Evolutionary conservation across 92 coral and sea anemone species (phyloP).

Genomic region (Phenganax stokvisi): DNA sequence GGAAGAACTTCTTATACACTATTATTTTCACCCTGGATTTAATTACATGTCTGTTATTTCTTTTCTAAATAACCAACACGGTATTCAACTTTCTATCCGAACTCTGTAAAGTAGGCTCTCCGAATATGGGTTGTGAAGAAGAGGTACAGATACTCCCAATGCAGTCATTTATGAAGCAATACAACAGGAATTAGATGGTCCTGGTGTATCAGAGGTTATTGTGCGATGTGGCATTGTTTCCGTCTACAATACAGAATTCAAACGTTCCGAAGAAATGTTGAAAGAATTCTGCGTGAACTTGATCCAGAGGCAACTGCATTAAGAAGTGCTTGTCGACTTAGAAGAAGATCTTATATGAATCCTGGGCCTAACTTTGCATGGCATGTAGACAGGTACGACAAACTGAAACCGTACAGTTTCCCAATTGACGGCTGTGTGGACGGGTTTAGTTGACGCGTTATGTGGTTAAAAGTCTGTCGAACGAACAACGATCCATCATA

Average conservation of each 20-base stretch:
- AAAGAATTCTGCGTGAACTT: slow-evolving; percentile 47
- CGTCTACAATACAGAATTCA: slow-evolving; percentile 43
- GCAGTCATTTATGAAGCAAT: slow-evolving; percentile 38
- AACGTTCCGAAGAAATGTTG: slow-evolving; percentile 51
- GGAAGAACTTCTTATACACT: slow-evolving; percentile 34
- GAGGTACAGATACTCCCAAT: slow-evolving; percentile 29
- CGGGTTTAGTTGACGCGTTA: slow-evolving; percentile 51
- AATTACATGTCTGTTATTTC: slow-evolving; percentile 21
- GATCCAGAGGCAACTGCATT: slow-evolving; percentile 54
- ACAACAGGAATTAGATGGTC: slow-evolving; percentile 36
- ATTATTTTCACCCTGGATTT: slow-evolving; percentile 38
- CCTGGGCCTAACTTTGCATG: slow-evolving; percentile 55
- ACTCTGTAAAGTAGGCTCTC: slow-evolving; percentile 29
- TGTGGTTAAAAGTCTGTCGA: slow-evolving; percentile 48
- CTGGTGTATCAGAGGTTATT: slow-evolving; percentile 48
- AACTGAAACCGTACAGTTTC: slow-evolving; percentile 47
- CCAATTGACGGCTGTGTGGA: slow-evolving; percentile 53
- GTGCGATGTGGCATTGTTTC: slow-evolving; percentile 49
- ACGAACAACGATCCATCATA: slow-evolving; percentile 50
- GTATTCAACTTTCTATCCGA: slow-evolving; percentile 13
- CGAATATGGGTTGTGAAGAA: slow-evolving; percentile 35
- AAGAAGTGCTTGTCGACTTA: slow-evolving; percentile 42
- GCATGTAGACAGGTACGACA: slow-evolving; percentile 55
- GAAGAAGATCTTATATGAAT: slow-evolving; percentile 44
- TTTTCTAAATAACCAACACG: slow-evolving; percentile 16